Evolutionary conservation across 2,797 vertebrate genomes (phyloP), one percentile per base, ranked within the genome.

Genomic region (Enteromius unitaeniatus): DNA sequence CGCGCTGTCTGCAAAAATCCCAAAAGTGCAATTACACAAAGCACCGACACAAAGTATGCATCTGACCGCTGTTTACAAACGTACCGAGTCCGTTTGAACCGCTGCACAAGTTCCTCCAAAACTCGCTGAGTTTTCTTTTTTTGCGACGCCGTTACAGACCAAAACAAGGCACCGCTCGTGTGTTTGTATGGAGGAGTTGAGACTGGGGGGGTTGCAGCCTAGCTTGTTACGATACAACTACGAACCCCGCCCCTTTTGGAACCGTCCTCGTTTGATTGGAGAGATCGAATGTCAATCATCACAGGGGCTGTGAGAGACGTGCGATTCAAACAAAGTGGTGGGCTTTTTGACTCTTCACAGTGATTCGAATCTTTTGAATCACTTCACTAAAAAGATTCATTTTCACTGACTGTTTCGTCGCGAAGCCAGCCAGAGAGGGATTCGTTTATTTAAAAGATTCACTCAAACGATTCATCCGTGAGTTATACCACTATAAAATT

Each of bases 131-230:
- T 78, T 73, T 55, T 45, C 23, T 31, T 11, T 69, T 47, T 68
- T 72, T 51, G 67, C 28, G 73, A 49, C 60, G 21, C 84, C 40
- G 64, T 70, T 60, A 58, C 51, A 83, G 69, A 82, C 55, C 80
- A 82, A 82, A 82, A 73, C 94, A 93, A 93, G 92, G 92, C 89
- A 91, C 92, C 90, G 92, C 67, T 78, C 75, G 65, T 60, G 75
- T 60, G 49, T 72, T 78, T 84, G 82, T 84, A 78, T 49, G 53
- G 51, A 70, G 64, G 82, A 83, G 84, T 82, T 88, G 82, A 85
- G 80, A 77, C 75, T 78, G 40, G 84, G 72, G 40, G 65, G 83
- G 89, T 64, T 53, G 81, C 89, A 89, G 76, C 86, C 90, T 87
- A 87, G 84, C 90, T 73, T 84, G 87, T 87, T 87, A 87, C 91